Percentiles rank a stretch among this genome's conserved stretches.
These are phyloP conservation scores for Smithornis capensis DNA, from an alignment of 2,113 vertebrate genomes.

Conservation along the genomic window DNA sequence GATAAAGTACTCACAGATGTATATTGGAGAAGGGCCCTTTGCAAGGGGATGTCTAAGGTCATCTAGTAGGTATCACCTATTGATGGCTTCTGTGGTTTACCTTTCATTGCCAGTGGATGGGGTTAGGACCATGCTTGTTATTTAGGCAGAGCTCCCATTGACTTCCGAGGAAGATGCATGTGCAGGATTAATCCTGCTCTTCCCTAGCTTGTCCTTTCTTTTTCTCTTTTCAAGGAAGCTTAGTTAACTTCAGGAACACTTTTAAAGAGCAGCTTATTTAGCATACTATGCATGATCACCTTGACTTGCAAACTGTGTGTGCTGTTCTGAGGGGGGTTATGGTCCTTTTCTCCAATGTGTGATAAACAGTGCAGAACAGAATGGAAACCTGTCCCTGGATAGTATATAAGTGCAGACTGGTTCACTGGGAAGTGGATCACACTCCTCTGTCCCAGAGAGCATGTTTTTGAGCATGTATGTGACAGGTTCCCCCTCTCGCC, in stretches of 20 bases:
- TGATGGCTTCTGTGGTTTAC: conserved; percentile 40
- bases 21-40: not conserved
- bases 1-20: not conserved
- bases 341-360: not conserved
- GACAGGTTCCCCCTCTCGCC: not conserved
- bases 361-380: not conserved
- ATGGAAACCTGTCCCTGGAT: not conserved
- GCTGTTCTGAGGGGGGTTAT: not conserved
- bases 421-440: not conserved
- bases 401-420: not conserved
- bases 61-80: conserved; percentile 3
- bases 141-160: conserved; percentile 6
- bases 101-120: conserved; percentile 58
- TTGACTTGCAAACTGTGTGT: not conserved
- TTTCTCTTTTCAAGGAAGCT: not conserved
- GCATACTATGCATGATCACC: not conserved
- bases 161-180: conserved; percentile 22
- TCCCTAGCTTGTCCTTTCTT: not conserved
- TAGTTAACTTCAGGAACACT: conserved; percentile 12
- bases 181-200: conserved; percentile 44
- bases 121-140: conserved; percentile 55
- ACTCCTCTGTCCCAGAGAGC: not conserved
- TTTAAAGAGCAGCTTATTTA: conserved; percentile 7
- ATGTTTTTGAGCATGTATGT: not conserved
- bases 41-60: not conserved